Base-by-base conservation (phyloP, 2,797 vertebrate species). In the Delichon dasypus region DNA sequence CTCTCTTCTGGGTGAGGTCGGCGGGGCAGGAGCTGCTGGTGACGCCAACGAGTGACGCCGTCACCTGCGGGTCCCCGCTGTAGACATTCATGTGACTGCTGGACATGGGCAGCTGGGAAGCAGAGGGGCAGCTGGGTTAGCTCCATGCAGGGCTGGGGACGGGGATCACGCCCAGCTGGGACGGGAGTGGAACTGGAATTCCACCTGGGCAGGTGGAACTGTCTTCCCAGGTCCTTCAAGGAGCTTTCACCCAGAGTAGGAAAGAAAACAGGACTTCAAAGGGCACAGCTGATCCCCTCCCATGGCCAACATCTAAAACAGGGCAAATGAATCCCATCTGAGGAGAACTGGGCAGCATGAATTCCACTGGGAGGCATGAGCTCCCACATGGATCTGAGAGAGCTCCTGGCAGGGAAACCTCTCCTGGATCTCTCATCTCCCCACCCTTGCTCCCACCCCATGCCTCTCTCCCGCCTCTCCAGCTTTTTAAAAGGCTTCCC, bases 1-100 rank as follows among this genome's bases (percentile, higher is more conserved):
- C 99, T 89, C 98, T 98, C 97, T 99, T 99, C 97, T 99, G 98
- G 86, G 99, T 98, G 92, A 99, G 98, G 91, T 99, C 99, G 2
- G 99, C 99, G 0, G 99, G 99, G 94, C 99, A 99, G 96, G 99
- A 99, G 98, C 99, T 99, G 97, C 99, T 99, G 95, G 99, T 99
- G 98, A 99, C 99, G 12, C 98, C 98, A 2, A 99, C 98, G 58
- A 98, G 95, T 20, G 99, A 98, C 47, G 98, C 98, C 1, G 99
- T 98, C 98, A 99, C 98, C 79, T 97, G 97, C 20, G 99, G 98
- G 94, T 99, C 99, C 48, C 98, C 98, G 1, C 98, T 98, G 90
- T 99, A 99, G 85, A 99, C 99, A 8, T 99, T 99, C 97, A 99
- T 97, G 97, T 99, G 99, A 89, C 99, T 99, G 98, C 98, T 99